Percentiles rank a stretch among this genome's conserved stretches.
These are phyloP conservation scores for Sylvietta virens DNA, from an alignment of 2,113 vertebrate species.

Conservation along the genomic window DNA sequence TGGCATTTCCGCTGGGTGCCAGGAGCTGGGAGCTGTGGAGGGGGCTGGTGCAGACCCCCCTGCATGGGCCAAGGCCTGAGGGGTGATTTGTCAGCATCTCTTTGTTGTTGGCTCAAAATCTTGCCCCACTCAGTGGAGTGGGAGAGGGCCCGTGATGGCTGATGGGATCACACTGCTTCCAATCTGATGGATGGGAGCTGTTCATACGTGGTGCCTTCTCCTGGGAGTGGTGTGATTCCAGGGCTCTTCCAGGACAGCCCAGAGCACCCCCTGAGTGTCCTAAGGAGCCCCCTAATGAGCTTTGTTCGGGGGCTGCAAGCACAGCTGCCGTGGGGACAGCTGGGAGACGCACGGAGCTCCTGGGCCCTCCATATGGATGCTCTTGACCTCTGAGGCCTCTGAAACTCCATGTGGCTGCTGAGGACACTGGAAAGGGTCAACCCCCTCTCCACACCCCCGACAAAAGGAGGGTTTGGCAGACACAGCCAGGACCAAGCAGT, in stretches of 20 bases:
- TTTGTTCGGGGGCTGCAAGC: neutral
- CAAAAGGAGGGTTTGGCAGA: slow-evolving; percentile 5
- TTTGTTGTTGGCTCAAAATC: neutral
- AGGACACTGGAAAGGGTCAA: slow-evolving; percentile 36
- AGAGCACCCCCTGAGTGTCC: neutral
- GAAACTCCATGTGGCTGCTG: slow-evolving; percentile 51
- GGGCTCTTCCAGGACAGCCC: neutral
- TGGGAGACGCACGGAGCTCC: slow-evolving; percentile 30
- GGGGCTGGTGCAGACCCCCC: neutral
- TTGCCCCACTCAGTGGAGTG: neutral
- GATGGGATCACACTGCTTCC: neutral
- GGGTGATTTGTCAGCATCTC: neutral
- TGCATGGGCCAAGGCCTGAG: neutral
- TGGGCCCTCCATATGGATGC: slow-evolving; percentile 56
- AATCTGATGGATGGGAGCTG: neutral
- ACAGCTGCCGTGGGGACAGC: slow-evolving; percentile 57
- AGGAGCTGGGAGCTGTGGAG: neutral
- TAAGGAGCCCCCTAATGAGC: neutral
- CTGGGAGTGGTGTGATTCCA: neutral
- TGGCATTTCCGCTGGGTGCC: neutral
- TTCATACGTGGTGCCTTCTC: neutral
- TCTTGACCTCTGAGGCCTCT: slow-evolving; percentile 46
- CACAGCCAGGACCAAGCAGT: neutral
- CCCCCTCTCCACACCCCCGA: neutral
- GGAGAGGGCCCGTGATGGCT: neutral